Evolutionary conservation across 2,888 invertebrate species (phyloP).

Genomic region (Copidosoma aretas): DNA sequence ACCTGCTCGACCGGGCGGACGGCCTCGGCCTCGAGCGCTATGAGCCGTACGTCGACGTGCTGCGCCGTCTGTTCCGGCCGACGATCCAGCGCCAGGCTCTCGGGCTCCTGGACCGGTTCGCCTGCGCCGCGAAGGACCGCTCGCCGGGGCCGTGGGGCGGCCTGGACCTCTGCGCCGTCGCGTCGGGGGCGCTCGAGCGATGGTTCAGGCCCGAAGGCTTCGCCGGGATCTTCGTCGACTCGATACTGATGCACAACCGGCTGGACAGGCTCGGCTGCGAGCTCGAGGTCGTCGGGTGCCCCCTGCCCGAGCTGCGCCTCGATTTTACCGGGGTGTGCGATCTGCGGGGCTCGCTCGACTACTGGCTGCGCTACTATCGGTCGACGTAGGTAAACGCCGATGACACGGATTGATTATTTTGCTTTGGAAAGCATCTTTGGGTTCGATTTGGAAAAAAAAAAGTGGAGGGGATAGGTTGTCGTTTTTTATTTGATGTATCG

Average conservation of each 20-base stretch:
- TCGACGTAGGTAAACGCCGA: slow-evolving; percentile 25
- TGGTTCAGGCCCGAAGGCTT: slow-evolving; percentile 45
- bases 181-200: slow-evolving; percentile 28
- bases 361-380: slow-evolving; percentile 40
- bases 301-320: slow-evolving; percentile 43
- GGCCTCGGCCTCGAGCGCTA: slow-evolving; percentile 42
- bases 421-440: too few relatives aligned
- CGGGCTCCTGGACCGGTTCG: slow-evolving; percentile 47
- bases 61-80: slow-evolving; percentile 48
- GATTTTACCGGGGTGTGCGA: background rate
- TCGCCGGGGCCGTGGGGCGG: background rate
- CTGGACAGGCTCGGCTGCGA: slow-evolving; percentile 47
- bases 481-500: too few relatives aligned
- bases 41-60: slow-evolving; percentile 46
- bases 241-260: slow-evolving; percentile 49
- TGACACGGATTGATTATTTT: too few relatives aligned
- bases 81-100: slow-evolving; percentile 49
- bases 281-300: slow-evolving; percentile 44
- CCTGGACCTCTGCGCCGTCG: slow-evolving; percentile 45
- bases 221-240: slow-evolving; percentile 48
- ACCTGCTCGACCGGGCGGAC: slow-evolving; percentile 5
- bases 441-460: too few relatives aligned
- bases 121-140: slow-evolving; percentile 38
- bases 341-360: slow-evolving; percentile 46
- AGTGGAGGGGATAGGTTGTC: too few relatives aligned